phyloP scores from a whole-genome alignment of 2,113 vertebrate species.

The Lophochroa leadbeateri region DNA sequence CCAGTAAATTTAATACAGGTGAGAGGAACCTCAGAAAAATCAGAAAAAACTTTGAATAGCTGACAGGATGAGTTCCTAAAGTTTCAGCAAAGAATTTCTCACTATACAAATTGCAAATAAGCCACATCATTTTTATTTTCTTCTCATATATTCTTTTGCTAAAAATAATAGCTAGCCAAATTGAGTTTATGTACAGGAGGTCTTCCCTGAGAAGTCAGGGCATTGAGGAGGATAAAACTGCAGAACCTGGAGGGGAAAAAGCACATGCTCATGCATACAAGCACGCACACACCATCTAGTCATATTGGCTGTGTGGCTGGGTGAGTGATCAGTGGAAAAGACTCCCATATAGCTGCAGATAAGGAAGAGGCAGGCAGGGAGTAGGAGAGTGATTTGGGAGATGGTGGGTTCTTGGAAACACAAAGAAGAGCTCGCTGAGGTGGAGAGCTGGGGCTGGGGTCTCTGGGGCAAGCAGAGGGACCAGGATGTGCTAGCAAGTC shows the following conservation, averaged over 20 bases:
- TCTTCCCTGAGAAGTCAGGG: not conserved
- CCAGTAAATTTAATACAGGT: not conserved
- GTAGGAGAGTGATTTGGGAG: not conserved
- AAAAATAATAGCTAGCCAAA: not conserved
- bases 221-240: not conserved
- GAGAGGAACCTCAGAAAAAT: constrained; percentile 3
- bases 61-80: not conserved
- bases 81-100: not conserved
- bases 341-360: fast-evolving
- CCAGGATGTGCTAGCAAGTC: not conserved
- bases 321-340: not conserved
- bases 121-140: not conserved
- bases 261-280: too few species aligned
- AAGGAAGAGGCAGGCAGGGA: not conserved
- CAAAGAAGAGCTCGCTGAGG: not conserved
- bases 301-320: not conserved
- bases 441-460: not conserved
- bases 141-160: not conserved
- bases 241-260: not conserved
- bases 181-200: not conserved
- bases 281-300: fast-evolving
- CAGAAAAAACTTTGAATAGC: not conserved
- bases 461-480: not conserved
- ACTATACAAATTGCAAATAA: not conserved
- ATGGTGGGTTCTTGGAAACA: fast-evolving